phyloP scores from a whole-genome alignment of 2,888 invertebrate species.

The Harmothoe impar region DNA sequence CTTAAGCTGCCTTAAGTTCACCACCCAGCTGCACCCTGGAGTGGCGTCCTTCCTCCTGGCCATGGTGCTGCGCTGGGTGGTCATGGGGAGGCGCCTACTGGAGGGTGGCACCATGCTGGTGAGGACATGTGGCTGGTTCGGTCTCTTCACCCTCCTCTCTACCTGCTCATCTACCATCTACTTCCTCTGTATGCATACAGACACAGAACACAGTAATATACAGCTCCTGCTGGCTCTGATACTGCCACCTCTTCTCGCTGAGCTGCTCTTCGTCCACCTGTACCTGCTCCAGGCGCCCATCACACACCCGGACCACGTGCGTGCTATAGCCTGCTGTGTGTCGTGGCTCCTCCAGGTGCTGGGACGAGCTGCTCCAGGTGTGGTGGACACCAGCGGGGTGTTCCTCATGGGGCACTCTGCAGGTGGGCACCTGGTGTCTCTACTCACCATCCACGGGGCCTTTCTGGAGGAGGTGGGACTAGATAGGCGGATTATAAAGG shows the following conservation, averaged over 20 bases:
- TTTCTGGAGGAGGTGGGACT: constrained; percentile 66
- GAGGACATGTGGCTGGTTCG: neutral
- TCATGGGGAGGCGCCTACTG: neutral
- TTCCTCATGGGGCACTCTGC: constrained; percentile 77
- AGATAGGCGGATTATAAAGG: constrained; percentile 70
- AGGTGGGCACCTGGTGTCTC: constrained; percentile 74
- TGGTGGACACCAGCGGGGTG: constrained; percentile 67
- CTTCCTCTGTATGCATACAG: neutral
- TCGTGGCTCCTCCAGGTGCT: constrained; percentile 13
- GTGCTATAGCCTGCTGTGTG: neutral
- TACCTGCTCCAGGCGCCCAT: neutral
- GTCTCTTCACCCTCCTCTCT: neutral
- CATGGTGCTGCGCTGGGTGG: neutral
- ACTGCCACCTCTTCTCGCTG: neutral
- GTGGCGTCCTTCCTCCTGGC: neutral
- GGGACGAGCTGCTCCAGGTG: constrained; percentile 30
- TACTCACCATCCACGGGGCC: constrained; percentile 68
- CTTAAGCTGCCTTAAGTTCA: neutral
- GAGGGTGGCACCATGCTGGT: neutral
- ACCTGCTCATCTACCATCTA: neutral
- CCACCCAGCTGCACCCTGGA: neutral
- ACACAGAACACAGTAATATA: neutral
- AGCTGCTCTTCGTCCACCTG: neutral
- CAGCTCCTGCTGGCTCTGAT: neutral
- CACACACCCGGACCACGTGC: constrained; percentile 25